Conservation (phyloP, 2,888 invertebrate species). For the Nomada fabriciana region DNA sequence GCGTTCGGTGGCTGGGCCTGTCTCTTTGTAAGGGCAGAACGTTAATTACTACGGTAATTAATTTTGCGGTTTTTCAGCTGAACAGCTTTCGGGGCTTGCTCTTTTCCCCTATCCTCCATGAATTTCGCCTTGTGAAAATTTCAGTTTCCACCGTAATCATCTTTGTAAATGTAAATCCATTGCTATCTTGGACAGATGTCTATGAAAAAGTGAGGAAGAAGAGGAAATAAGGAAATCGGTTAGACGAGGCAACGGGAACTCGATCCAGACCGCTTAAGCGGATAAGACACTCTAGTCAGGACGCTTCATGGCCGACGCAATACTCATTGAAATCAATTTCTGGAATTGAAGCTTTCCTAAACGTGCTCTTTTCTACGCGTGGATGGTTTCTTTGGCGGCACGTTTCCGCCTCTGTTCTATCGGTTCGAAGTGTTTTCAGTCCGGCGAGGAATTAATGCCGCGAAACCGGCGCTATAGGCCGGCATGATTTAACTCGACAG, state of each 20-base stretch:
- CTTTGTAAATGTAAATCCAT: too few species aligned
- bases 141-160: background rate
- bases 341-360: conserved; percentile 45
- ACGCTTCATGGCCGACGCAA: conserved; percentile 27
- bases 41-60: conserved; percentile 70
- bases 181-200: background rate
- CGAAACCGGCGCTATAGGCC: conserved; percentile 48
- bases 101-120: background rate
- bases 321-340: conserved; percentile 47
- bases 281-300: conserved; percentile 48
- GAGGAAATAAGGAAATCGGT: background rate
- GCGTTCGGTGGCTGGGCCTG: background rate
- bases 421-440: conserved; percentile 50
- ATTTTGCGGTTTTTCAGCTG: conserved; percentile 47
- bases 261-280: conserved; percentile 19
- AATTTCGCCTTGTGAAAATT: background rate
- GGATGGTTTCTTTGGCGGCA: conserved; percentile 16
- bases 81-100: background rate
- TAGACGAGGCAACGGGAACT: background rate
- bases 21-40: conserved; percentile 58
- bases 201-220: background rate
- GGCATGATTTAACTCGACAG: conserved; percentile 64
- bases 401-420: conserved; percentile 4
- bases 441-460: conserved; percentile 57
- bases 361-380: conserved; percentile 14